These are phyloP conservation scores for Trematocara nigrifrons DNA, from an alignment of 2,113 vertebrate genomes.

Conservation along the genomic window DNA sequence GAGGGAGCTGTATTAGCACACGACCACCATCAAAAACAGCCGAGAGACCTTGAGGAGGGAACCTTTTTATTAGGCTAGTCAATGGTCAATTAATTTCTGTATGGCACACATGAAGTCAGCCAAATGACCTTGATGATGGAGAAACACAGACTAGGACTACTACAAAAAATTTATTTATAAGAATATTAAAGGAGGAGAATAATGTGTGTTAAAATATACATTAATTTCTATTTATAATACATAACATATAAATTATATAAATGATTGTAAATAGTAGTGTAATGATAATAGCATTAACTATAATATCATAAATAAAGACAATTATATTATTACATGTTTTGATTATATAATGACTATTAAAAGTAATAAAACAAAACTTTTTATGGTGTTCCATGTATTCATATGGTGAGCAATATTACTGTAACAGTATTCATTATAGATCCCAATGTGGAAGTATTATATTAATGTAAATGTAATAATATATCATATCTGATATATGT, in stretches of 20 bases:
- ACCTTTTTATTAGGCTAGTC: not conserved
- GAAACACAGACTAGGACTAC: not conserved
- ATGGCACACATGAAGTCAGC: not conserved
- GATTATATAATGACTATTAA: not conserved
- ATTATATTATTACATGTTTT: not conserved
- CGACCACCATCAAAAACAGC: not conserved
- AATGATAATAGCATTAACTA: not conserved
- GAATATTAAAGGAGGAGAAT: not conserved
- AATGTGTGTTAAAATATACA: not conserved
- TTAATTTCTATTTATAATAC: not conserved
- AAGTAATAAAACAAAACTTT: not conserved
- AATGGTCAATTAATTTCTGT: not conserved
- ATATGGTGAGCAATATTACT: not conserved
- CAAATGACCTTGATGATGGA: not conserved
- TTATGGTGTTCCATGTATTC: not conserved
- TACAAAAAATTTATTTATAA: not conserved
- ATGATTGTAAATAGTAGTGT: not conserved
- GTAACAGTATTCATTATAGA: not conserved
- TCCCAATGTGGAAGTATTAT: not conserved
- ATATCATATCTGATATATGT: not conserved
- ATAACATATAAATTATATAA: not conserved
- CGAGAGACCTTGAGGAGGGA: not conserved
- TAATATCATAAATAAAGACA: not conserved
- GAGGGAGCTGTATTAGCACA: not conserved
- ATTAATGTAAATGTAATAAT: not conserved